Percentiles rank a stretch among this genome's conserved stretches.
These are phyloP conservation scores for Vidua chalybeata DNA, from an alignment of 2,113 vertebrate genomes.

Conservation along the genomic window DNA sequence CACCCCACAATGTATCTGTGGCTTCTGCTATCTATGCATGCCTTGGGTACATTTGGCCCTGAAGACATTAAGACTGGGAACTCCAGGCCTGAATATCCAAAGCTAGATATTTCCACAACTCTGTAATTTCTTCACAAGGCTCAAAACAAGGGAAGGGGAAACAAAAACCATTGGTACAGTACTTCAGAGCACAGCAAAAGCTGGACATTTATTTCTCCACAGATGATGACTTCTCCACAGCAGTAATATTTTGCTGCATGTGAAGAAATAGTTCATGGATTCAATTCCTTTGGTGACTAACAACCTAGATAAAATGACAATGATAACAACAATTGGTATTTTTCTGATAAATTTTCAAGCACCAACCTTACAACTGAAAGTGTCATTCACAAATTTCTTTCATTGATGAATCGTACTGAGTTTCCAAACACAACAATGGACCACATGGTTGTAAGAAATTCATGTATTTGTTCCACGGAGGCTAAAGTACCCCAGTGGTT, in stretches of 20 bases:
- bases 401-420: neutral
- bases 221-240: neutral
- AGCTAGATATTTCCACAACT: neutral
- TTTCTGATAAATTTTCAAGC: neutral
- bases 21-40: neutral
- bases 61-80: neutral
- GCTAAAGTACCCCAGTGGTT: neutral
- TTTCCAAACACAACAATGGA: neutral
- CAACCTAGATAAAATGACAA: neutral
- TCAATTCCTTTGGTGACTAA: neutral
- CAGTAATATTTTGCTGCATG: neutral
- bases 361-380: neutral
- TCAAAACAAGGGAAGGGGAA: neutral
- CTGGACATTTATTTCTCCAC: neutral
- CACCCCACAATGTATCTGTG: rapidly evolving
- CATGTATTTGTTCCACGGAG: neutral
- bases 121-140: neutral
- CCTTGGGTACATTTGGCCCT: neutral
- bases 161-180: neutral
- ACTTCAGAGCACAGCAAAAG: neutral
- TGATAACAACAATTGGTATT: neutral
- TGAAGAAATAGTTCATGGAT: neutral
- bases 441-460: neutral
- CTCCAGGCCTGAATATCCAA: neutral
- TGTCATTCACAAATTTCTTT: neutral